These are phyloP conservation scores for Chelonus formosanus DNA, from an alignment of 2,888 invertebrate genomes.

Conservation along the genomic window DNA sequence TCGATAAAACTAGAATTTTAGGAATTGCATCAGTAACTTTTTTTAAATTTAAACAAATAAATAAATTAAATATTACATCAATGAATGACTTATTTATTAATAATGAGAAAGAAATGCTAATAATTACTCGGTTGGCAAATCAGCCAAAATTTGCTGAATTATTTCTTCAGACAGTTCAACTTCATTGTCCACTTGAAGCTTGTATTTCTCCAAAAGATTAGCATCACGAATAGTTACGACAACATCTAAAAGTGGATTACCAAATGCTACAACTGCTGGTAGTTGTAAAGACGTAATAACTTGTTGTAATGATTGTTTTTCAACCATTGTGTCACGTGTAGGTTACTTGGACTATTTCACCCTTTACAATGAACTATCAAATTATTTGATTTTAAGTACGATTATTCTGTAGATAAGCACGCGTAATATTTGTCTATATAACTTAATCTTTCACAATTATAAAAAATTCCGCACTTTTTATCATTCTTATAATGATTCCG, in stretches of 20 bases:
- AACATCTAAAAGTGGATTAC: slow-evolving; percentile 62
- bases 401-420: not conserved
- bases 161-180: slow-evolving; percentile 53
- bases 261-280: slow-evolving; percentile 59
- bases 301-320: slow-evolving; percentile 44
- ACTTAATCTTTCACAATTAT: too few relatives aligned
- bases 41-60: not conserved
- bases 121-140: slow-evolving; percentile 53
- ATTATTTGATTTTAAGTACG: not conserved
- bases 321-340: slow-evolving; percentile 42
- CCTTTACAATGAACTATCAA: not conserved
- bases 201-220: slow-evolving; percentile 53
- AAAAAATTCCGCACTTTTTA: slow-evolving; percentile 1
- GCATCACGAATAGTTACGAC: slow-evolving; percentile 49
- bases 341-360: not conserved
- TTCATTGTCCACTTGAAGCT: slow-evolving; percentile 55
- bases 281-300: slow-evolving; percentile 41
- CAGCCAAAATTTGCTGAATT: slow-evolving; percentile 49
- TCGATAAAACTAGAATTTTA: too few relatives aligned
- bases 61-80: not conserved
- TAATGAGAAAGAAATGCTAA: not conserved
- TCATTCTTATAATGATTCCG: not conserved
- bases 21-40: too few relatives aligned
- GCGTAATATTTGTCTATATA: not conserved
- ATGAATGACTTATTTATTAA: too few relatives aligned